Base-by-base conservation (phyloP, 2,113 vertebrate species). In the Ophiodon elongatus region DNA sequence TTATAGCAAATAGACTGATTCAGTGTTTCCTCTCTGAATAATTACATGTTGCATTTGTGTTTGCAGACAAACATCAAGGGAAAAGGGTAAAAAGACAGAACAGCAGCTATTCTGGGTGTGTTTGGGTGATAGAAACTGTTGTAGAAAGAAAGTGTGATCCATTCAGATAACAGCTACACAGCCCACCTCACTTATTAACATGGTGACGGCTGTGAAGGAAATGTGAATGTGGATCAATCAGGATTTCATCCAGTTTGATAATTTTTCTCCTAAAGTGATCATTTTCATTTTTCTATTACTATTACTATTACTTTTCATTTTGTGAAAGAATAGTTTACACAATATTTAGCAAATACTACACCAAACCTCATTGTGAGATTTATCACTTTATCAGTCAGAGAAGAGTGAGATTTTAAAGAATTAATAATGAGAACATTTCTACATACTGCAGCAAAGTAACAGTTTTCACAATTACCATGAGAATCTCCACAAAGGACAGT, bases 221-320 rank as follows among this genome's bases (percentile, higher is more conserved):
- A 79, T 29, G 64, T 76, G 57, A 54, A 62, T 6, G 17, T 10
- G 41, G 35, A 86, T 72, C 57, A 73, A 7, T 73, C 45, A 33
- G 63, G 76, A 74, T 80, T 75, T 71, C 65, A 73, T 66, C 27
- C 73, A 76, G 45, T 80, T 77, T 57, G 41, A 27, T 54, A 31
- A 6, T 68, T 86, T 66, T 8, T n/a, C 73, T 72, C 63, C 47
- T 69, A n/a, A 41, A 9, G 29, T 66, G 17, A 57, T 73, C 73
- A 25, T 78, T 60, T n/a, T 84, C 27, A 65, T 73, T 59, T 63
- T 89, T 83, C 6, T 64, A 23, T 70, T 19, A 6, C 3, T 19
- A 54, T 63, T 89, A 80, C 6, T 64, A 23, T 70, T 19, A 6
- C 3, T 19, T 78, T 39, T 71, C n/a, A 68, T 54, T 71, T 8